A percentile compares a stretch with the other conserved stretches of the same genome.
Conservation (phyloP, 2,888 invertebrate genomes). For the Drosophila setosimentum region DNA sequence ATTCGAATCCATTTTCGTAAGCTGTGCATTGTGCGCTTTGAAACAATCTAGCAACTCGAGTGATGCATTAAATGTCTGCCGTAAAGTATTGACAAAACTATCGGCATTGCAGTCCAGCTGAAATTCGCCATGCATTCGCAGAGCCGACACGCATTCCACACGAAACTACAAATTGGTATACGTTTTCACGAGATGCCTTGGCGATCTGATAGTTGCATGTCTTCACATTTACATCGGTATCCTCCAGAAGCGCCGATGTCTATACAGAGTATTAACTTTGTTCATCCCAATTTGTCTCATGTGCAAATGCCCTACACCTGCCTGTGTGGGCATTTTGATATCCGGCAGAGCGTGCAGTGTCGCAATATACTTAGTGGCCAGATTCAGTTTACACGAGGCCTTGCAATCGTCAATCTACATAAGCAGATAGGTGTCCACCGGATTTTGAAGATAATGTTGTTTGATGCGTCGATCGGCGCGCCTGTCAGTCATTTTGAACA, state of each 20-base stretch:
- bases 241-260: conserved; percentile 86
- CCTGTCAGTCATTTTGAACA: conserved; percentile 86
- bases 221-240: conserved; percentile 87
- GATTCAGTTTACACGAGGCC: conserved; percentile 79
- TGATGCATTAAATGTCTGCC: conserved; percentile 89
- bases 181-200: conserved; percentile 75
- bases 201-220: conserved; percentile 86
- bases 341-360: conserved; percentile 81
- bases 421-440: conserved; percentile 77
- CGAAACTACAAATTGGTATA: conserved; percentile 74
- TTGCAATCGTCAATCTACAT: conserved; percentile 81
- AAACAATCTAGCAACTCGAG: conserved; percentile 84
- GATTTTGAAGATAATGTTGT: conserved; percentile 78
- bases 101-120: conserved; percentile 92
- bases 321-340: conserved; percentile 80
- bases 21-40: conserved; percentile 48
- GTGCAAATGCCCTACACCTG: too few species aligned
- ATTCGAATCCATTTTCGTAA: conserved; percentile 57
- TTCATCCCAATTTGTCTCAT: too few species aligned
- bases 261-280: too few species aligned
- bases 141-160: conserved; percentile 86
- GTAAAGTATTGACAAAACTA: conserved; percentile 86
- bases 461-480: conserved; percentile 83
- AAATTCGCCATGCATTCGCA: conserved; percentile 91
- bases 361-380: conserved; percentile 85